These are phyloP conservation scores for Lepidurus arcticus DNA, from an alignment of 1,140 invertebrate genomes.

Conservation along the genomic window DNA sequence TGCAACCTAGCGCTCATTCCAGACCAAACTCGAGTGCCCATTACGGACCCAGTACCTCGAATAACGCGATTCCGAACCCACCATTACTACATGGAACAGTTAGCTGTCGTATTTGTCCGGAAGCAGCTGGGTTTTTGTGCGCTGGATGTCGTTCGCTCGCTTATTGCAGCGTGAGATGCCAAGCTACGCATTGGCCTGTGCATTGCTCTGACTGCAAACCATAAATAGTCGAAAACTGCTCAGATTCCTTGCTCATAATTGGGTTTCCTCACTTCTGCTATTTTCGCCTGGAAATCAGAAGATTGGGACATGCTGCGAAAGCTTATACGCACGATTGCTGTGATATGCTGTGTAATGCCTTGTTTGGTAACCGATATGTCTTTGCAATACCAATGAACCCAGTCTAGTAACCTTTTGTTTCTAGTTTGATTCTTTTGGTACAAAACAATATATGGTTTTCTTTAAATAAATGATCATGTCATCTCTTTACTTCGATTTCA, in stretches of 20 bases:
- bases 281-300: not conserved
- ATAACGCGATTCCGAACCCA: not conserved
- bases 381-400: not conserved
- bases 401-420: not conserved
- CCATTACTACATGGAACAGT: not conserved
- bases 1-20: not conserved
- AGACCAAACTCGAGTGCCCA: not conserved
- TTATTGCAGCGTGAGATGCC: slow-evolving; percentile 30
- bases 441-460: not conserved
- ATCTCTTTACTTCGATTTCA: not conserved
- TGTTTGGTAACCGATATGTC: not conserved
- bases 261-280: not conserved
- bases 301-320: not conserved
- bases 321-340: slow-evolving; percentile 2
- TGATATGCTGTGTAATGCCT: slow-evolving; percentile 13
- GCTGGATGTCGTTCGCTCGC: slow-evolving; percentile 29
- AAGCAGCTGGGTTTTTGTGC: slow-evolving; percentile 30
- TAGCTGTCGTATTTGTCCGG: slow-evolving; percentile 26
- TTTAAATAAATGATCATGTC: not conserved
- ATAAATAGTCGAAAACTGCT: not conserved
- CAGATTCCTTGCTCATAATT: not conserved
- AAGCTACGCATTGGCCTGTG: slow-evolving; percentile 13
- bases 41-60: not conserved
- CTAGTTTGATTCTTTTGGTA: not conserved
- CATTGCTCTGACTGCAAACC: not conserved